These are phyloP conservation scores for Psettodes erumei DNA, from an alignment of 2,113 vertebrate genomes.

Conservation along the genomic window DNA sequence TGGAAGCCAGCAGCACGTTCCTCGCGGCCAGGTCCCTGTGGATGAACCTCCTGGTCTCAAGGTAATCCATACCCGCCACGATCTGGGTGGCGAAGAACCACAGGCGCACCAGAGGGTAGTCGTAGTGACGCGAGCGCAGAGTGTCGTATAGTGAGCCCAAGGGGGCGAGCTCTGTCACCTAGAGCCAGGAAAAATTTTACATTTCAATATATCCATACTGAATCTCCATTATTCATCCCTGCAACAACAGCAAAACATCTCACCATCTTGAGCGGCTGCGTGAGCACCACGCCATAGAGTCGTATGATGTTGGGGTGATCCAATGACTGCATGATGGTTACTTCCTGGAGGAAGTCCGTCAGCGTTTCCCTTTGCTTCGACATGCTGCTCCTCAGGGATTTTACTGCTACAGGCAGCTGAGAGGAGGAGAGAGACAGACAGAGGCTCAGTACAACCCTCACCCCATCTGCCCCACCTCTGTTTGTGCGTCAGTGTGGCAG, in stretches of 20 bases:
- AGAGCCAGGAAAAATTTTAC: background rate
- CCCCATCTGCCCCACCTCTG: too few species aligned
- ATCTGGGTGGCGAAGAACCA: conserved; percentile 89
- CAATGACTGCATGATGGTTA: conserved; percentile 88
- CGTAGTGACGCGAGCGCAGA: conserved; percentile 78
- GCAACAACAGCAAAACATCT: conserved; percentile 8
- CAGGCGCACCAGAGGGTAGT: conserved; percentile 83
- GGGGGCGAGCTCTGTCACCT: conserved; percentile 90
- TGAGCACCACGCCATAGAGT: conserved; percentile 89
- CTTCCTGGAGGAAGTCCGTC: conserved; percentile 89
- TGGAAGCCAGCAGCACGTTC: conserved; percentile 86
- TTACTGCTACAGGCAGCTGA: conserved; percentile 88
- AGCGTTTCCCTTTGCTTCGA: conserved; percentile 80
- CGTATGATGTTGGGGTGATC: conserved; percentile 90
- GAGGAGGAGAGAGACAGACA: background rate
- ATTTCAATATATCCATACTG: background rate
- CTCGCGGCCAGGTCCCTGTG: conserved; percentile 90
- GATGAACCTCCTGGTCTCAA: conserved; percentile 86
- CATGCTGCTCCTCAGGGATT: conserved; percentile 83
- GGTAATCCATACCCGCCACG: conserved; percentile 88
- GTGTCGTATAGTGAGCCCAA: conserved; percentile 87
- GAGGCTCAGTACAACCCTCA: too few species aligned
- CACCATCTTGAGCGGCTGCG: conserved; percentile 92
- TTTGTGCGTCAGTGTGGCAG: too few species aligned
- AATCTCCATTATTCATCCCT: background rate